Base-by-base conservation (phyloP, 2,113 vertebrate genomes). In the Eclectus roratus region DNA sequence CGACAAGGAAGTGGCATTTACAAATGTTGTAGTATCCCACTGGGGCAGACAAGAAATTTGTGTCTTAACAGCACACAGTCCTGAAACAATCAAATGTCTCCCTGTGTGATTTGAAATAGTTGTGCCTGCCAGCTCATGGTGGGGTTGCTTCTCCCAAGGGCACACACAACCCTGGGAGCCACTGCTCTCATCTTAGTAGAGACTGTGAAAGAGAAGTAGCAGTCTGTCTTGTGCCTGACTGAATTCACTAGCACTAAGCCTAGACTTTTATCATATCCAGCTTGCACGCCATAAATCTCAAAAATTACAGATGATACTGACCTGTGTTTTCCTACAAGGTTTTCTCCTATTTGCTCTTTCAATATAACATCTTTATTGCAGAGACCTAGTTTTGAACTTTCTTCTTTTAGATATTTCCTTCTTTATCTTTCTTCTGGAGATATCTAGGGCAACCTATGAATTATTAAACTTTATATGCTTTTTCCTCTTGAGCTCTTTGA, bases 1-100 rank as follows among this genome's bases (percentile, higher is more conserved):
- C 69, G 90, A 97, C 52, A 87, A 88, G 66, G 41, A 3, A 13
- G 66, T 91, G 90, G 85, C 78, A 94, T 52, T 85, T 82, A 85
- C 44, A 80, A 94, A 88, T 80, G 65, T 29, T 80, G 35, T 23
- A 89, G 66, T 72, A 93, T 88, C 47, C 35, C 39, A 13, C 52
- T 12, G 10, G 33, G 55, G 79, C 89, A 80, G 74, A 52, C 24
- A 82, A 65, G 47, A 89, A 85, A 88, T 71, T 80, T 85, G 19
- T 53, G 1, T 88, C 47, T 91, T 71, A 89, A 88, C 49, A 91
- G 27, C 24, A 47, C 20, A 65, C 6, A 29, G 7, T 87, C 28
- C n/a, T 72, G 63, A 65, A 95, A 52, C 14, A 63, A 63, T 47
- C 18, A 70, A 28, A 35, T 6, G 13, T 35, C 11, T 76, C 37